A percentile compares a stretch with the other conserved stretches of the same genome.
phyloP scores from a whole-genome alignment of 2,888 invertebrate species.

The Cactoblastis cactorum region DNA sequence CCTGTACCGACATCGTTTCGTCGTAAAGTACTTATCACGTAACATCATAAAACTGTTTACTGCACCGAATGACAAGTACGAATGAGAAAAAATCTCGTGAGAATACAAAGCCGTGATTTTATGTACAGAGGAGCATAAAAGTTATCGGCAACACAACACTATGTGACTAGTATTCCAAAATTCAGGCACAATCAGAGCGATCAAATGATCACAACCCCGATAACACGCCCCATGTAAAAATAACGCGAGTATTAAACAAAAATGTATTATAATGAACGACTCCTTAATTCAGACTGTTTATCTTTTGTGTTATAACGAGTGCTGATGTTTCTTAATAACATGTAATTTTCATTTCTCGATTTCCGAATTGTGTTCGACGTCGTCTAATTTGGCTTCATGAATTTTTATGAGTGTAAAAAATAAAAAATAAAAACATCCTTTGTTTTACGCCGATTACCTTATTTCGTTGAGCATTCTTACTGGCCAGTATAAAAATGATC shows the following conservation, averaged over 20 bases:
- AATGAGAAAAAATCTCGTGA: constrained; percentile 12
- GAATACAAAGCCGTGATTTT: constrained; percentile 11
- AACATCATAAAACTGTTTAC: constrained; percentile 11
- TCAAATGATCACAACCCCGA: constrained; percentile 55
- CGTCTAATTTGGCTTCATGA: constrained; percentile 63
- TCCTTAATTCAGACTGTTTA: constrained; percentile 74
- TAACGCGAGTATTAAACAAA: constrained; percentile 67
- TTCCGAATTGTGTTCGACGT: constrained; percentile 67
- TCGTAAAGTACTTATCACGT: constrained; percentile 12
- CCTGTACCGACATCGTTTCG: constrained; percentile 6
- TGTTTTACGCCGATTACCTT: constrained; percentile 32
- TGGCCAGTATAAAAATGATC: constrained; percentile 52
- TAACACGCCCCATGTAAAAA: constrained; percentile 60
- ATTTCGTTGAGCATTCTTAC: background rate
- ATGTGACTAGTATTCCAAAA: constrained; percentile 25
- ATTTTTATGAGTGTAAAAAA: constrained; percentile 54
- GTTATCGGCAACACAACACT: constrained; percentile 8
- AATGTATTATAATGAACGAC: constrained; percentile 69
- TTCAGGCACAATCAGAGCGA: constrained; percentile 53
- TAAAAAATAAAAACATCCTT: constrained; percentile 45
- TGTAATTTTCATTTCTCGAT: constrained; percentile 71
- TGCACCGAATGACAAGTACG: constrained; percentile 13
- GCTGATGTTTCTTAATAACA: constrained; percentile 76
- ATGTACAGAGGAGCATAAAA: constrained; percentile 12
- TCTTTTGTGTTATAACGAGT: constrained; percentile 75